A percentile compares a stretch with the other conserved stretches of the same genome.
These are phyloP conservation scores for Punctoribates punctum DNA, from an alignment of 2,888 invertebrate genomes.

Conservation along the genomic window DNA sequence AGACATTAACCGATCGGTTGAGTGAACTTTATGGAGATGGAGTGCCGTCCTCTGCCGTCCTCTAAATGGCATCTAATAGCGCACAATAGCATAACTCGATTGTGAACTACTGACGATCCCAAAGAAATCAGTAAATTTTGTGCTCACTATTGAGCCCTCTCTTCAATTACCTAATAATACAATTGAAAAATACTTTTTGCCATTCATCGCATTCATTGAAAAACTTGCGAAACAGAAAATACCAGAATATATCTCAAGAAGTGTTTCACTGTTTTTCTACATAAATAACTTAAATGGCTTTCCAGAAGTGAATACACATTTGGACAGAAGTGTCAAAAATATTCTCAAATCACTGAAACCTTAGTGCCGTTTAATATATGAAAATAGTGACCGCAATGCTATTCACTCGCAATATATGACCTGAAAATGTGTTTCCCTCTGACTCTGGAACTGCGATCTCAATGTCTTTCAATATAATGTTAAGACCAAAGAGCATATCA, in stretches of 20 bases:
- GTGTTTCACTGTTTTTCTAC: constrained; percentile 4
- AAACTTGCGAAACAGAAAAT: background rate
- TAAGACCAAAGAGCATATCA: constrained; percentile 20
- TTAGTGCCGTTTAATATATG: background rate
- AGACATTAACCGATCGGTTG: constrained; percentile 10
- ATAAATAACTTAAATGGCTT: constrained; percentile 23
- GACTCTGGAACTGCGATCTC: background rate
- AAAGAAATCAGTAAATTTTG: constrained; percentile 23
- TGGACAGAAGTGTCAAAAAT: constrained; percentile 5
- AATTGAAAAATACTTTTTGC: background rate
- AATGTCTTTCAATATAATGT: constrained; percentile 35
- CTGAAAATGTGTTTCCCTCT: constrained; percentile 12
- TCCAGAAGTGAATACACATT: constrained; percentile 10
- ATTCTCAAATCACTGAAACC: background rate
- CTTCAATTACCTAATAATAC: constrained; percentile 21
- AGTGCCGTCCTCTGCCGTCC: background rate
- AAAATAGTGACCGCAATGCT: background rate
- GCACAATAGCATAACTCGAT: background rate
- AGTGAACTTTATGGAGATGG: constrained; percentile 29
- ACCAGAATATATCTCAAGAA: background rate
- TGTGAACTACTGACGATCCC: background rate
- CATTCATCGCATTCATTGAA: constrained; percentile 8
- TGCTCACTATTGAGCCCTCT: constrained; percentile 16
- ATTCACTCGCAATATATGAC: background rate
- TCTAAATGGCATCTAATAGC: constrained; percentile 29